Percentiles rank a stretch among this genome's conserved stretches.
Conservation (phyloP, 2,888 invertebrate genomes). For the Mycalesis mineus region DNA sequence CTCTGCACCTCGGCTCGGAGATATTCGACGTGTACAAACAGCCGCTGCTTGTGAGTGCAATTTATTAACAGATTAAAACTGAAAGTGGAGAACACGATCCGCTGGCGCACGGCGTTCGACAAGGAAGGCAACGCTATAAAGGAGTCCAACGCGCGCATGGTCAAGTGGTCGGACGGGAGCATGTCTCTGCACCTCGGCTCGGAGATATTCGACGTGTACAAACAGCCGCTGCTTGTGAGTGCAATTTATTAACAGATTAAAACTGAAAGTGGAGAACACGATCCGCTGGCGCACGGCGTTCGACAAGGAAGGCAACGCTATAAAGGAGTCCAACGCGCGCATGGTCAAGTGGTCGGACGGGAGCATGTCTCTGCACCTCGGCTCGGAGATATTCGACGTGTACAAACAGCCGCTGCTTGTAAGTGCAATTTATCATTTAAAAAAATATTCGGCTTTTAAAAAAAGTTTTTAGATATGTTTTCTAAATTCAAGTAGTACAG, state of each 20-base stretch:
- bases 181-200: conserved; percentile 97
- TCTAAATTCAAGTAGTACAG: no score
- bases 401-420: conserved; percentile 94
- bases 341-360: conserved; percentile 99
- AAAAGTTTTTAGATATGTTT: no score
- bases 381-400: conserved; percentile 98
- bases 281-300: conserved; percentile 94
- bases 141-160: conserved; percentile 96
- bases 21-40: conserved; percentile 98
- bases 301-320: conserved; percentile 87
- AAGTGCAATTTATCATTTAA: conserved; percentile 33
- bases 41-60: conserved; percentile 83
- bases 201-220: conserved; percentile 98
- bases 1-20: conserved; percentile 96
- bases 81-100: conserved; percentile 98
- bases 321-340: conserved; percentile 95
- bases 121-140: conserved; percentile 88
- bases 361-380: conserved; percentile 96
- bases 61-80: conserved; percentile 83
- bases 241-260: conserved; percentile 78
- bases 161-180: conserved; percentile 98
- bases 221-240: conserved; percentile 88
- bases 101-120: conserved; percentile 93
- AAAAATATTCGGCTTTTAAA: no score
- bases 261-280: conserved; percentile 97